Base-by-base conservation (phyloP, 2,888 invertebrate genomes). In the Macrosoma leucophasiata region DNA sequence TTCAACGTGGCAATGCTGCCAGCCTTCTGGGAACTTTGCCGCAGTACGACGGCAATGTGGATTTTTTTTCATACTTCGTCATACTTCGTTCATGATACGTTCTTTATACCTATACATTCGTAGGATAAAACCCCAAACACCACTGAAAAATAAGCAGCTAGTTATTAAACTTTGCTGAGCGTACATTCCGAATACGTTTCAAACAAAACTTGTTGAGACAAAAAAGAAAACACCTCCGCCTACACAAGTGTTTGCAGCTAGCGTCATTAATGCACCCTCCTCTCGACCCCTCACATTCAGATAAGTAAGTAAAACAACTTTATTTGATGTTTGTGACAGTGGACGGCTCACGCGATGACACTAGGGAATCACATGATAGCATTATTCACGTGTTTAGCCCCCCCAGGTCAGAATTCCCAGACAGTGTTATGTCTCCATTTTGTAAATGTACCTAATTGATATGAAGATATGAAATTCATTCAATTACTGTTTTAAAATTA, bases 231-330 rank as follows among this genome's bases (percentile, higher is more conserved):
- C 58, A 63, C 49, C 51, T 50, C 44, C 48, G 48, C 60, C 58
- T 55, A 54, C 55, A 49, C 55, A 57, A 61, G 59, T 62, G 58
- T 58, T 61, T 60, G 55, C 50, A 46, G 39, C 45, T 47, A 38
- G 45, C 45, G 63, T 76, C 77, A 81, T 81, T 81, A 79, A 78
- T 78, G 79, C 79, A 79, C 79, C 79, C 78, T 51, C 51, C 53
- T 49, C 53, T 37, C 50, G 56, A 54, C 59, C 67, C 65, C 65
- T 58, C 60, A 56, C 64, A 64, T 60, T 65, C 58, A 64, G 76
- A 76, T 77, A 77, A 71, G 72, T 74, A 72, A 78, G 77, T 78
- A 76, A 78, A 77, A 81, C 77, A 81, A 81, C 77, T 77, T 81
- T 81, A 82, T 82, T 82, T 81, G 79, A 79, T 79, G 78, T 77